Conservation (phyloP, 2,113 vertebrate species). For the Coreoperca whiteheadi region DNA sequence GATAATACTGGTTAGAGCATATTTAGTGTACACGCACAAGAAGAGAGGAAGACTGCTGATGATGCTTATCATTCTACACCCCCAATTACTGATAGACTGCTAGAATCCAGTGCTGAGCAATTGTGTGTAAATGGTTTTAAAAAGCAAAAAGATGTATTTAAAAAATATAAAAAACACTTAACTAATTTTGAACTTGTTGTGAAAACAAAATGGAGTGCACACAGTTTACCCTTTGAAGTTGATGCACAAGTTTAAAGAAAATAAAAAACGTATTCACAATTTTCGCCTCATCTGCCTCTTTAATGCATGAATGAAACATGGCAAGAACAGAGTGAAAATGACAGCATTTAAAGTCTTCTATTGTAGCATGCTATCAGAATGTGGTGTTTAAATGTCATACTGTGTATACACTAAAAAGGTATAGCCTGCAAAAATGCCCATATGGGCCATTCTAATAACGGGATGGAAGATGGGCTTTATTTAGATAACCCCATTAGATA, state of each 20-base stretch:
- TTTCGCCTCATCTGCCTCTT: slow-evolving; percentile 47
- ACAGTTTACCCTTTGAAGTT: slow-evolving; percentile 96
- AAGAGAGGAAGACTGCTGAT: slow-evolving; percentile 88
- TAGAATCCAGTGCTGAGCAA: slow-evolving; percentile 90
- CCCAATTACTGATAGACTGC: slow-evolving; percentile 89
- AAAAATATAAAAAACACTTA: slow-evolving; percentile 73
- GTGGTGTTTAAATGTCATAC: neutral
- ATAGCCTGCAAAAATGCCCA: too few species aligned
- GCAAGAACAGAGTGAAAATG: neutral
- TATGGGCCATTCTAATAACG: neutral
- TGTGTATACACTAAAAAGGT: neutral
- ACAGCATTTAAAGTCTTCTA: neutral
- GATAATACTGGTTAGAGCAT: slow-evolving; percentile 55
- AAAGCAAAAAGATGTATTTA: slow-evolving; percentile 85
- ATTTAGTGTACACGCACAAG: slow-evolving; percentile 35
- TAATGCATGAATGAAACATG: neutral
- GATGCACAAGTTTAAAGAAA: slow-evolving; percentile 94
- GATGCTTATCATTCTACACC: slow-evolving; percentile 90
- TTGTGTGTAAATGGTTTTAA: slow-evolving; percentile 95
- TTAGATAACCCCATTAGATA: neutral
- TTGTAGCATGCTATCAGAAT: neutral
- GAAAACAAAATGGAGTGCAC: slow-evolving; percentile 93
- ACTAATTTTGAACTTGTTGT: slow-evolving; percentile 94
- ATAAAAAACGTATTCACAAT: slow-evolving; percentile 81
- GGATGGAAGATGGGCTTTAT: neutral